A percentile compares a stretch with the other conserved stretches of the same genome.
phyloP scores from a whole-genome alignment of 2,888 invertebrate genomes.

The Sisyra terminalis region DNA sequence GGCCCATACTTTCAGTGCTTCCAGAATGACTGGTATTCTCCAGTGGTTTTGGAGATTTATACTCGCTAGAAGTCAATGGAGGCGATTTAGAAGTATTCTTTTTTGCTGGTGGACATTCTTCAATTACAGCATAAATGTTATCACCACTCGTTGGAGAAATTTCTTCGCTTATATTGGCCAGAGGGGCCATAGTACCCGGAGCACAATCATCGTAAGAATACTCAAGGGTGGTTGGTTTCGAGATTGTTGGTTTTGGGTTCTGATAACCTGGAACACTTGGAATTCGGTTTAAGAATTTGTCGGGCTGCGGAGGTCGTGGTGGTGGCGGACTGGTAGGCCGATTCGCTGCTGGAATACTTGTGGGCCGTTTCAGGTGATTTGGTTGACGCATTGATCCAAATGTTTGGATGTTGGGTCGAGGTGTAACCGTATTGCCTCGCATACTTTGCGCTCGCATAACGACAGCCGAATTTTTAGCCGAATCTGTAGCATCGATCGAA shows the following conservation, averaged over 20 bases:
- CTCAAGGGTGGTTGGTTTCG: slow-evolving; percentile 18
- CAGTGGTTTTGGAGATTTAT: slow-evolving; percentile 27
- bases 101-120: slow-evolving; percentile 47
- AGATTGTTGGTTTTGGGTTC: slow-evolving; percentile 26
- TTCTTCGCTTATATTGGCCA: slow-evolving; percentile 45
- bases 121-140: slow-evolving; percentile 77
- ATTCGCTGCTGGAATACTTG: slow-evolving; percentile 48
- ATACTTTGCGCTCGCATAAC: slow-evolving; percentile 71
- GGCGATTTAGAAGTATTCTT: slow-evolving; percentile 24
- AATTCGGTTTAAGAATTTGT: slow-evolving; percentile 24
- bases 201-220: slow-evolving; percentile 67
- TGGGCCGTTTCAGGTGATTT: slow-evolving; percentile 45
- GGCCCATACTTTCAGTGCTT: slow-evolving; percentile 53
- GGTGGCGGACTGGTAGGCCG: slow-evolving; percentile 66
- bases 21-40: slow-evolving; percentile 27
- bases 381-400: slow-evolving; percentile 74
- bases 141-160: slow-evolving; percentile 38
- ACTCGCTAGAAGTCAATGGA: slow-evolving; percentile 24
- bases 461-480: slow-evolving; percentile 22
- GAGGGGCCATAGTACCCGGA: slow-evolving; percentile 40
- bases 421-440: slow-evolving; percentile 38
- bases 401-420: slow-evolving; percentile 48
- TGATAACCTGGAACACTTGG: slow-evolving; percentile 39
- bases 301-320: slow-evolving; percentile 41
- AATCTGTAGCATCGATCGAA: slow-evolving; percentile 34